A percentile compares a stretch with the other conserved stretches of the same genome.
These are phyloP conservation scores for Macrocentrus cingulum DNA, from an alignment of 1,140 invertebrate species.

Conservation along the genomic window DNA sequence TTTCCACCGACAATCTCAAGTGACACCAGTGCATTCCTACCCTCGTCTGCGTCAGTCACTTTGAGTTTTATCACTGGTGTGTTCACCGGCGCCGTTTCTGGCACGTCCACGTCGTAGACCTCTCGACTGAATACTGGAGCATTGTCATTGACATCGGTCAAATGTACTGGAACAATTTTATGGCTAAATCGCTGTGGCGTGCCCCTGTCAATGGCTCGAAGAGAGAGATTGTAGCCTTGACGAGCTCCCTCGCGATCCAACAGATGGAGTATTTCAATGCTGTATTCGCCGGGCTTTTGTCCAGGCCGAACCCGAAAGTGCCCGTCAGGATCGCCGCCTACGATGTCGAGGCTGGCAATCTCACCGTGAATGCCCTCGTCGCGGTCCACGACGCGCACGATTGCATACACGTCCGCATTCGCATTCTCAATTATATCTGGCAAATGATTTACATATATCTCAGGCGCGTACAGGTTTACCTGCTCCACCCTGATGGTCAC, in stretches of 20 bases:
- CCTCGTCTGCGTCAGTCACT: slow-evolving; percentile 82
- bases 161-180: slow-evolving; percentile 72
- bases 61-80: slow-evolving; percentile 85
- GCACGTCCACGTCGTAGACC: slow-evolving; percentile 83
- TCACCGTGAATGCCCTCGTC: slow-evolving; percentile 83
- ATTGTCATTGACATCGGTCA: slow-evolving; percentile 84
- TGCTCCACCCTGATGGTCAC: slow-evolving; percentile 78
- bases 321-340: slow-evolving; percentile 84
- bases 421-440: slow-evolving; percentile 83
- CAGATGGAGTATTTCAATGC: slow-evolving; percentile 74
- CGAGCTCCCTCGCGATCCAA: slow-evolving; percentile 76
- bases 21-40: slow-evolving; percentile 79
- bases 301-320: slow-evolving; percentile 74
- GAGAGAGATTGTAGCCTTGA: slow-evolving; percentile 82
- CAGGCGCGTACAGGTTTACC: slow-evolving; percentile 84
- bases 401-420: slow-evolving; percentile 85
- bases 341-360: slow-evolving; percentile 81
- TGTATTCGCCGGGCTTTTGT: slow-evolving; percentile 67
- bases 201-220: slow-evolving; percentile 83
- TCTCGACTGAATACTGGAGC: slow-evolving; percentile 85
- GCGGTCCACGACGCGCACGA: slow-evolving; percentile 79
- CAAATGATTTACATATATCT: slow-evolving; percentile 77
- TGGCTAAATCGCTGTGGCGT: slow-evolving; percentile 75
- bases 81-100: slow-evolving; percentile 85
- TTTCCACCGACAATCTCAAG: slow-evolving; percentile 92